phyloP scores from a whole-genome alignment of 2,888 invertebrate genomes.

The Hypomecis atomaria region DNA sequence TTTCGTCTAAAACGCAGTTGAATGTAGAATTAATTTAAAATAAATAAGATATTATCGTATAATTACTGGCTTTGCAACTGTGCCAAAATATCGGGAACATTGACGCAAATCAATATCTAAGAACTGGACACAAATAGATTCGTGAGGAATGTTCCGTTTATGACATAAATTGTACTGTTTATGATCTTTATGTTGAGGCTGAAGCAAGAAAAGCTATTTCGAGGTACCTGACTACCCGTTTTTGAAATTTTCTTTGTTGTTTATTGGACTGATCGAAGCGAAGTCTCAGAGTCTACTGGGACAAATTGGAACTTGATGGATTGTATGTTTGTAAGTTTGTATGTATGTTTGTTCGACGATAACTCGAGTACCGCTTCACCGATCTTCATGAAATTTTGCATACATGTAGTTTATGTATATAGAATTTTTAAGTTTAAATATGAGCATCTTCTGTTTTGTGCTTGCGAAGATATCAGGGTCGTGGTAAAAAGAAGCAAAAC shows the following conservation, averaged over 20 bases:
- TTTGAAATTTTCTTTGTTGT: not conserved
- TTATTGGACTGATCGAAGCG: too few species aligned
- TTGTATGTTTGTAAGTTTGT: too few species aligned
- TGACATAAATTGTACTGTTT: conserved; percentile 21
- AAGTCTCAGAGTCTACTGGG: too few species aligned
- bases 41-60: conserved; percentile 13
- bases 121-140: conserved; percentile 17
- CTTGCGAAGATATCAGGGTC: too few species aligned
- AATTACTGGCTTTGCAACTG: conserved; percentile 18
- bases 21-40: conserved; percentile 1
- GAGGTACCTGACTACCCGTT: not conserved
- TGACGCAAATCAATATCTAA: conserved; percentile 25
- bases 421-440: too few species aligned
- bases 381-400: too few species aligned
- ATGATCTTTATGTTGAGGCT: conserved; percentile 4
- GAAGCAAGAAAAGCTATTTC: not conserved
- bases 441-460: too few species aligned
- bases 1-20: not conserved
- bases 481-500: too few species aligned
- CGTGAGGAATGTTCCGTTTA: conserved; percentile 17
- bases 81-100: conserved; percentile 25
- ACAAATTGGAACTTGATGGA: too few species aligned
- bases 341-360: too few species aligned
- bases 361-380: too few species aligned
- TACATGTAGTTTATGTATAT: too few species aligned